Evolutionary conservation across 2,888 invertebrate species (phyloP).

Genomic region (Brachypterus glaber): DNA sequence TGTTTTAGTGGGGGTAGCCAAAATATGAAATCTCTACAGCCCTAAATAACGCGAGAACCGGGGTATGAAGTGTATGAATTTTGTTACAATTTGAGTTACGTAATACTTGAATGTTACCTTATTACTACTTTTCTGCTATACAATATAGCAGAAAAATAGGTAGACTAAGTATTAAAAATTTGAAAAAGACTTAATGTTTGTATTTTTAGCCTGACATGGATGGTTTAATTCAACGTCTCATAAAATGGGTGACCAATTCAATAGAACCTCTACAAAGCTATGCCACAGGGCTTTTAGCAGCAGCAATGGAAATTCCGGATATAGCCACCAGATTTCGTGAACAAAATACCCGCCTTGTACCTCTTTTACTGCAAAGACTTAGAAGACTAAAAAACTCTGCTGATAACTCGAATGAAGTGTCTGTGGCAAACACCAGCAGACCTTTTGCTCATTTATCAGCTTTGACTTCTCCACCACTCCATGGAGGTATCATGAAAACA

Average conservation of each 20-base stretch:
- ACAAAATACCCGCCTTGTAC: slow-evolving; percentile 76
- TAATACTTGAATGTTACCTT: too few relatives aligned
- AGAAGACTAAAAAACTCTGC: slow-evolving; percentile 49
- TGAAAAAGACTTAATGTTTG: slow-evolving; percentile 2
- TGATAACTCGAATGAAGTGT: slow-evolving; percentile 19
- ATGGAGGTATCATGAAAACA: slow-evolving; percentile 24
- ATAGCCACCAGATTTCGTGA: slow-evolving; percentile 87
- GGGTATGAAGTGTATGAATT: too few relatives aligned
- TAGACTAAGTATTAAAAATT: too few relatives aligned
- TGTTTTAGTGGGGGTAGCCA: too few relatives aligned
- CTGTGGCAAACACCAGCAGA: slow-evolving; percentile 31
- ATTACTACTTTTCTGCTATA: too few relatives aligned
- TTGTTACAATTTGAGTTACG: too few relatives aligned
- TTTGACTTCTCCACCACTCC: slow-evolving; percentile 30
- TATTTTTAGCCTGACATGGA: slow-evolving; percentile 57
- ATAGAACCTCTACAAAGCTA: slow-evolving; percentile 88
- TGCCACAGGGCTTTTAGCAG: slow-evolving; percentile 85
- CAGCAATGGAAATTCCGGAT: slow-evolving; percentile 95
- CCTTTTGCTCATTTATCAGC: slow-evolving; percentile 49
- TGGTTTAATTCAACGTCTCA: slow-evolving; percentile 72
- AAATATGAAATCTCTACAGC: too few relatives aligned
- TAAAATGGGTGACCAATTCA: slow-evolving; percentile 82
- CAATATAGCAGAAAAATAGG: too few relatives aligned
- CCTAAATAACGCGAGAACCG: too few relatives aligned
- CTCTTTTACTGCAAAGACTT: slow-evolving; percentile 76